phyloP scores from a whole-genome alignment of 2,113 vertebrate genomes.

The Labeo rohita region DNA sequence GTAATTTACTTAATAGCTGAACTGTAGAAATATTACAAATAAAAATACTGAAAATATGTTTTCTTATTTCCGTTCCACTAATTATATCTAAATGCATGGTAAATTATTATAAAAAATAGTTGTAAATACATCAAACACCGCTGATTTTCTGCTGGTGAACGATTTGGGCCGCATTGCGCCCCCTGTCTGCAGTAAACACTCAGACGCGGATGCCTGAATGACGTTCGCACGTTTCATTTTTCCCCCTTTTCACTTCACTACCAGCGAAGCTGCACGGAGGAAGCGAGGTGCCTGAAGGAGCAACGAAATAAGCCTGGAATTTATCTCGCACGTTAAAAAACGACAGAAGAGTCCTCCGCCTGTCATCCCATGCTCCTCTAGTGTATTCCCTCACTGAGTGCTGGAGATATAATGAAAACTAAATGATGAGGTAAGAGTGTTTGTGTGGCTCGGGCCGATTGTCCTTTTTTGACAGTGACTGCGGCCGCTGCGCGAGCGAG shows the following conservation, averaged over 20 bases:
- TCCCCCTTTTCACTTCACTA: slow-evolving; percentile 14
- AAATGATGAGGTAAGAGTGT: slow-evolving; percentile 66
- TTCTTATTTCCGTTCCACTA: background rate
- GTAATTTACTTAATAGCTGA: background rate
- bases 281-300: slow-evolving; percentile 19
- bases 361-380: background rate
- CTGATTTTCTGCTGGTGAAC: no score
- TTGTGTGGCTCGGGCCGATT: slow-evolving; percentile 15
- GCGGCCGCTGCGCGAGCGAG: slow-evolving; percentile 34
- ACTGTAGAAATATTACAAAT: background rate
- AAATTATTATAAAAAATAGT: background rate
- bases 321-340: slow-evolving; percentile 28
- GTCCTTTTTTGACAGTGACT: slow-evolving; percentile 46
- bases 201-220: background rate
- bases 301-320: slow-evolving; percentile 27
- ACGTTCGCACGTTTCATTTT: slow-evolving; percentile 8
- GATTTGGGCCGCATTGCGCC: slow-evolving; percentile 18
- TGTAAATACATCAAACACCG: background rate
- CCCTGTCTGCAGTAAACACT: background rate
- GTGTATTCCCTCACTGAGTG: background rate
- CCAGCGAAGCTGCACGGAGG: background rate
- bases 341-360: slow-evolving; percentile 22
- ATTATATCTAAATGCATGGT: background rate
- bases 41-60: background rate
- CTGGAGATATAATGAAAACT: slow-evolving; percentile 52